A percentile compares a stretch with the other conserved stretches of the same genome.
These are phyloP conservation scores for Euwallacea similis DNA, from an alignment of 1,140 invertebrate genomes.

Conservation along the genomic window DNA sequence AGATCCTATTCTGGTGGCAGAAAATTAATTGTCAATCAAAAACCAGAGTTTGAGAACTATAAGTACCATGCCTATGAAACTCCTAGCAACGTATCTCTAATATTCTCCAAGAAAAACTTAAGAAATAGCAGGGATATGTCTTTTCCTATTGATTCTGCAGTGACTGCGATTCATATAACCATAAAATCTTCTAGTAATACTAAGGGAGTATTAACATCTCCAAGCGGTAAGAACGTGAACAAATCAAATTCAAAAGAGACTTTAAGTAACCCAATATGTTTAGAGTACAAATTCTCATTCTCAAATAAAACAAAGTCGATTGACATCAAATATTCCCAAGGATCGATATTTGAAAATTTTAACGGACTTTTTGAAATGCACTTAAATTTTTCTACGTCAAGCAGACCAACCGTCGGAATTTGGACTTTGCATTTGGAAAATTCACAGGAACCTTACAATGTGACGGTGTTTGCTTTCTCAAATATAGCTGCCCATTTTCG, in stretches of 20 bases:
- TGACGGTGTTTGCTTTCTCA: slow-evolving; percentile 42
- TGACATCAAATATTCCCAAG: slow-evolving; percentile 12
- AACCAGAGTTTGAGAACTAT: slow-evolving; percentile 10
- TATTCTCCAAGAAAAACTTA: slow-evolving; percentile 39
- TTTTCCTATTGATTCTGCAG: slow-evolving; percentile 45
- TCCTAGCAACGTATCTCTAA: slow-evolving; percentile 17
- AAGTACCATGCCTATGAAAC: not conserved
- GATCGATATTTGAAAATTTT: slow-evolving; percentile 35
- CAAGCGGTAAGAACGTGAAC: slow-evolving; percentile 34
- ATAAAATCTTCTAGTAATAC: slow-evolving; percentile 27
- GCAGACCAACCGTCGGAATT: slow-evolving; percentile 33
- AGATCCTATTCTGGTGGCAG: slow-evolving; percentile 13
- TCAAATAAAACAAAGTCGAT: slow-evolving; percentile 3
- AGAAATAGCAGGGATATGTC: slow-evolving; percentile 22
- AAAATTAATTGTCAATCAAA: not conserved
- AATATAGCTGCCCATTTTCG: too few relatives aligned
- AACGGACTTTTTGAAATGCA: slow-evolving; percentile 40
- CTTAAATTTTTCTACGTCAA: slow-evolving; percentile 40
- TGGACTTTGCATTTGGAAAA: slow-evolving; percentile 42
- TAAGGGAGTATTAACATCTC: slow-evolving; percentile 35
- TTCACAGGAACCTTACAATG: slow-evolving; percentile 38
- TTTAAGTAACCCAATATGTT: slow-evolving; percentile 17
- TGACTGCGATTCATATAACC: slow-evolving; percentile 44
- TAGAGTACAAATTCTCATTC: slow-evolving; percentile 35
- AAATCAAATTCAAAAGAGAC: slow-evolving; percentile 3